A percentile compares a stretch with the other conserved stretches of the same genome.
phyloP scores from a whole-genome alignment of 2,888 invertebrate species.

The Conops quadrifasciatus region DNA sequence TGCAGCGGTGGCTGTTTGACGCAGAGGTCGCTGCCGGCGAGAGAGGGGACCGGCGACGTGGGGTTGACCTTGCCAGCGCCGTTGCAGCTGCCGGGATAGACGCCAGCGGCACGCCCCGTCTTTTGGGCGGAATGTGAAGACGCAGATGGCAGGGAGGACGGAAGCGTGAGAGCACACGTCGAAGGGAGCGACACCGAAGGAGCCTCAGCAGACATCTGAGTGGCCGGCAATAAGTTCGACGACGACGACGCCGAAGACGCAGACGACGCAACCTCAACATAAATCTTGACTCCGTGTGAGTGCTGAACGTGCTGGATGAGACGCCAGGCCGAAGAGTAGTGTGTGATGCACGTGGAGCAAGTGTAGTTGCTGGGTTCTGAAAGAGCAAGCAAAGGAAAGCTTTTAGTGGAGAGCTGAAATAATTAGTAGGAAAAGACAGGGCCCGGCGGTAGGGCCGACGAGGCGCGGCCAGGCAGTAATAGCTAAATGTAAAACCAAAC shows the following conservation, averaged over 20 bases:
- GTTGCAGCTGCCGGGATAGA: conserved; percentile 33
- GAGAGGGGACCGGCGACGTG: conserved; percentile 46
- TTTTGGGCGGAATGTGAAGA: conserved; percentile 37
- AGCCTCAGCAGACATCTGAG: conserved; percentile 41
- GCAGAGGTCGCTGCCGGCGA: conserved; percentile 39
- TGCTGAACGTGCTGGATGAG: conserved; percentile 94
- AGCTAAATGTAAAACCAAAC: no score
- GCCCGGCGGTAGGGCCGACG: not conserved
- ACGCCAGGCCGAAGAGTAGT: conserved; percentile 93
- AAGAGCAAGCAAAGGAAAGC: conserved; percentile 42
- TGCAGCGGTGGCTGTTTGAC: conserved; percentile 37
- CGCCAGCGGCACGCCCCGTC: not conserved
- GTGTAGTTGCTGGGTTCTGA: conserved; percentile 94
- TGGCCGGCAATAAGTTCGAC: conserved; percentile 38
- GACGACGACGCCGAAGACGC: conserved; percentile 47
- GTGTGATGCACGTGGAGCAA: conserved; percentile 92
- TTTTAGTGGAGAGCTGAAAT: not conserved
- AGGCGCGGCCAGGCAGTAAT: no score
- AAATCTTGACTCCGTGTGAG: conserved; percentile 92
- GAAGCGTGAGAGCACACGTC: conserved; percentile 41
- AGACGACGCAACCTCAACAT: conserved; percentile 72
- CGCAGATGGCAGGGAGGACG: conserved; percentile 39
- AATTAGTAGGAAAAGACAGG: not conserved
- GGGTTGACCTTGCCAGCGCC: conserved; percentile 40
- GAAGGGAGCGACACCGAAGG: conserved; percentile 41